A percentile compares a stretch with the other conserved stretches of the same genome.
phyloP scores from a whole-genome alignment of 2,888 invertebrate genomes.

The Mythimna ferrago region DNA sequence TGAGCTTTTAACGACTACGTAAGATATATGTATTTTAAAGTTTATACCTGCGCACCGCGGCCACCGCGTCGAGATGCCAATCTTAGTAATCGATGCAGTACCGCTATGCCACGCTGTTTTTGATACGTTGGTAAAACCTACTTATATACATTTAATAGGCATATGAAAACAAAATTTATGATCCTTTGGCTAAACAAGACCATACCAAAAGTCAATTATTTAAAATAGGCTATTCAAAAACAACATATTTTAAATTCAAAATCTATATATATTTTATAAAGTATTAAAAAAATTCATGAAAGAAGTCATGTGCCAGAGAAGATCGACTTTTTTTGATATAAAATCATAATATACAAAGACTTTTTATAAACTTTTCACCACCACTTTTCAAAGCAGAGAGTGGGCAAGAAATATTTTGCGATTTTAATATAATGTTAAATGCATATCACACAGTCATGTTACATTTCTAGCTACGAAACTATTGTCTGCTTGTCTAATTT shows the following conservation, averaged over 20 bases:
- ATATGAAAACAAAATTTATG: slow-evolving; percentile 48
- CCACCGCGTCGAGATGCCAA: slow-evolving; percentile 44
- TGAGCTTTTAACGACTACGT: slow-evolving; percentile 72
- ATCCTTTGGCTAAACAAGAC: slow-evolving; percentile 77
- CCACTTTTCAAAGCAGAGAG: slow-evolving; percentile 29
- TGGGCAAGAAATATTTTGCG: slow-evolving; percentile 29
- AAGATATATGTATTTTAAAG: slow-evolving; percentile 53
- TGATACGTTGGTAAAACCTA: slow-evolving; percentile 53
- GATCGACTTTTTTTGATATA: slow-evolving; percentile 57
- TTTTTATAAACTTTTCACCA: slow-evolving; percentile 50
- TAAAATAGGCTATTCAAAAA: slow-evolving; percentile 78
- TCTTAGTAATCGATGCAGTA: slow-evolving; percentile 46
- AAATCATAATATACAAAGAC: slow-evolving; percentile 49
- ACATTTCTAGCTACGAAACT: slow-evolving; percentile 20
- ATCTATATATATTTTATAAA: slow-evolving; percentile 79
- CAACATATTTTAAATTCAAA: slow-evolving; percentile 71
- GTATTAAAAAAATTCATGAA: slow-evolving; percentile 58
- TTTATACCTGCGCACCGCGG: slow-evolving; percentile 45
- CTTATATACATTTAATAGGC: slow-evolving; percentile 42
- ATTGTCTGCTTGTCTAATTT: slow-evolving; percentile 46
- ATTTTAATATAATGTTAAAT: slow-evolving; percentile 24
- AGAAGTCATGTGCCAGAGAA: slow-evolving; percentile 42
- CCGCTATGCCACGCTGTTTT: slow-evolving; percentile 43
- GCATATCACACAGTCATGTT: slow-evolving; percentile 30
- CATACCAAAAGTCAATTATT: slow-evolving; percentile 86